A percentile compares a stretch with the other conserved stretches of the same genome.
Conservation (phyloP, 2,888 invertebrate species). For the Graphium colonna region DNA sequence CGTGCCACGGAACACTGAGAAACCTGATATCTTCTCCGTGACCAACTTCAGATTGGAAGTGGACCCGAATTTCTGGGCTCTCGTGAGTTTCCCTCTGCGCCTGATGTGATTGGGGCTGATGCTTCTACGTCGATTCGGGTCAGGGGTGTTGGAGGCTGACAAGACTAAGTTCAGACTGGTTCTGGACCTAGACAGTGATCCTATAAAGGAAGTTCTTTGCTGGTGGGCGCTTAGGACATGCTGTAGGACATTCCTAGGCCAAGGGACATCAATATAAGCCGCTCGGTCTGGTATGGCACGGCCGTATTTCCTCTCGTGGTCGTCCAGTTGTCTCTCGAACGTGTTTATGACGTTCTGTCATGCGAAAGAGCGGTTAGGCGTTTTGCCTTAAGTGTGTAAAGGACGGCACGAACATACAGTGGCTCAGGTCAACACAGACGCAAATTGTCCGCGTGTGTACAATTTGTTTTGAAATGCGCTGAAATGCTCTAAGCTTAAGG, state of each 20-base stretch:
- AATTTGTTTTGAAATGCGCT: constrained; percentile 16
- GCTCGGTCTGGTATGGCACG: constrained; percentile 53
- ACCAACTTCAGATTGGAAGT: constrained; percentile 65
- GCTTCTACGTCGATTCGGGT: constrained; percentile 54
- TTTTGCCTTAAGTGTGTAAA: not conserved
- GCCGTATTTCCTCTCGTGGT: constrained; percentile 70
- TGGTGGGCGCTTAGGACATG: constrained; percentile 61
- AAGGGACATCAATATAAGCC: constrained; percentile 56
- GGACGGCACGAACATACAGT: too few relatives aligned
- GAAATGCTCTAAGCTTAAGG: too few relatives aligned
- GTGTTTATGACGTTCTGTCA: constrained; percentile 55
- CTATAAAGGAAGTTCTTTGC: constrained; percentile 71
- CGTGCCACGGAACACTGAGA: constrained; percentile 57
- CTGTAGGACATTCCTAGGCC: constrained; percentile 70
- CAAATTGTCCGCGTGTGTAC: too few relatives aligned
- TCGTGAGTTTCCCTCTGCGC: constrained; percentile 50
- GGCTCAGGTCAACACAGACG: too few relatives aligned
- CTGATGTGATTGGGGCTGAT: constrained; percentile 49
- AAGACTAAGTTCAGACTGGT: constrained; percentile 71
- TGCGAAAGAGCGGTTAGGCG: not conserved
- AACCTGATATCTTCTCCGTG: constrained; percentile 67
- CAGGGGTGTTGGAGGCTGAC: constrained; percentile 53
- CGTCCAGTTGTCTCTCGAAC: constrained; percentile 65
- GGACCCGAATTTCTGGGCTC: constrained; percentile 57
- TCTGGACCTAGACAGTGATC: constrained; percentile 76